Percentiles rank a stretch among this genome's conserved stretches.
phyloP scores from a whole-genome alignment of 2,888 invertebrate genomes.

The Lathronympha strigana region DNA sequence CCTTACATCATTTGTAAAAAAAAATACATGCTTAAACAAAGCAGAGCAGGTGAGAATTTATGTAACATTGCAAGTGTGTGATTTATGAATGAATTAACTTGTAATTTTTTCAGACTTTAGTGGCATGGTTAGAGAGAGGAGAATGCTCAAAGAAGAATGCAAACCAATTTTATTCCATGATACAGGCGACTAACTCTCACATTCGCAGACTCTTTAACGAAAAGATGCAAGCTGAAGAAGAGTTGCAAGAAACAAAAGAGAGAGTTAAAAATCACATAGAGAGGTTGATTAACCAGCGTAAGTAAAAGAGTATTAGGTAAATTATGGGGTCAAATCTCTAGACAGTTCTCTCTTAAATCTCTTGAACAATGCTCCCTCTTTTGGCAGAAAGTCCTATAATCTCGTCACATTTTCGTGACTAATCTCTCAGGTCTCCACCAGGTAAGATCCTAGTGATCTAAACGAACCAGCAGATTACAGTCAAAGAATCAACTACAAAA shows the following conservation, averaged over 20 bases:
- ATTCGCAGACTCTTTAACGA: constrained; percentile 93
- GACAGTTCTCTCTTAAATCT: constrained; percentile 33
- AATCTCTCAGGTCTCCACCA: constrained; percentile 19
- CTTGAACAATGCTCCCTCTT: constrained; percentile 32
- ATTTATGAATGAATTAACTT: not conserved
- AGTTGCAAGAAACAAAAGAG: constrained; percentile 93
- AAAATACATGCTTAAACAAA: too few relatives aligned
- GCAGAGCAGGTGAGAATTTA: too few relatives aligned
- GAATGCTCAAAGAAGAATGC: constrained; percentile 96
- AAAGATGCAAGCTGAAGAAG: constrained; percentile 94
- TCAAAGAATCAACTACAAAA: constrained; percentile 13
- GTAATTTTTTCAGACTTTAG: constrained; percentile 85
- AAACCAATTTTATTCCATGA: constrained; percentile 97
- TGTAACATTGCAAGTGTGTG: too few relatives aligned
- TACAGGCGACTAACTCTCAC: constrained; percentile 97
- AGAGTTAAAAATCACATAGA: constrained; percentile 93
- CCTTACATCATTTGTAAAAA: too few relatives aligned
- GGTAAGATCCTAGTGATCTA: constrained; percentile 30
- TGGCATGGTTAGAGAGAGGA: constrained; percentile 96
- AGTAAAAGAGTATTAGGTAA: constrained; percentile 77
- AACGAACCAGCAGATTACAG: constrained; percentile 4
- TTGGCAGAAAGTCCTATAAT: constrained; percentile 32
- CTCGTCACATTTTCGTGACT: constrained; percentile 21
- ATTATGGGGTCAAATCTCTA: constrained; percentile 22
- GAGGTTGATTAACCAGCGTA: constrained; percentile 95